Percentiles rank a stretch among this genome's conserved stretches.
phyloP scores from a whole-genome alignment of 2,888 invertebrate genomes.

The Leucoma salicis region DNA sequence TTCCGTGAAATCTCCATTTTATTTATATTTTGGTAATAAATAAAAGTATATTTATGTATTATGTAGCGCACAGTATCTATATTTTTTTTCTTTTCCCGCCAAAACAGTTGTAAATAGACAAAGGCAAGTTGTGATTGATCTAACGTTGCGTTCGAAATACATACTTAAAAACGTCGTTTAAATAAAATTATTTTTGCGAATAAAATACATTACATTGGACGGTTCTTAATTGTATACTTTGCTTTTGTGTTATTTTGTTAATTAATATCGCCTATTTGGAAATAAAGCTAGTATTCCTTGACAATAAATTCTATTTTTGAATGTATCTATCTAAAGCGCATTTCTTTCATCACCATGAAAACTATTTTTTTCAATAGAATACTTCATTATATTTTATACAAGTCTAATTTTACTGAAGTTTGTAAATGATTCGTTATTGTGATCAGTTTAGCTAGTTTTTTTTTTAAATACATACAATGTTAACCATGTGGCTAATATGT shows the following conservation, averaged over 20 bases:
- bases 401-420: too few relatives aligned
- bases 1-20: constrained; percentile 61
- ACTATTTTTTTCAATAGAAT: neutral
- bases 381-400: too few relatives aligned
- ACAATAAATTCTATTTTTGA: too few relatives aligned
- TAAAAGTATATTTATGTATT: constrained; percentile 5
- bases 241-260: constrained; percentile 37
- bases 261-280: neutral
- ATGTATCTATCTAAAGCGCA: neutral
- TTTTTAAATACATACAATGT: neutral
- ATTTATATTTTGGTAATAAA: constrained; percentile 1
- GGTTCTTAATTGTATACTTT: constrained; percentile 65
- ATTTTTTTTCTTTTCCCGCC: constrained; percentile 21
- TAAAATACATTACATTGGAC: constrained; percentile 70
- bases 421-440: too few relatives aligned
- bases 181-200: constrained; percentile 43
- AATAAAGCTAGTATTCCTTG: constrained; percentile 10
- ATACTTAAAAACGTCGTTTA: constrained; percentile 18
- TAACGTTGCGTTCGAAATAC: constrained; percentile 20
- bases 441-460: neutral
- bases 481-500: neutral
- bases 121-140: constrained; percentile 21
- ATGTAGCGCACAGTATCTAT: neutral
- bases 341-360: neutral
- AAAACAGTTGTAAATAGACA: constrained; percentile 7